Evolutionary conservation across 2,888 invertebrate species (phyloP).

Genomic region (Thereva nobilitata): DNA sequence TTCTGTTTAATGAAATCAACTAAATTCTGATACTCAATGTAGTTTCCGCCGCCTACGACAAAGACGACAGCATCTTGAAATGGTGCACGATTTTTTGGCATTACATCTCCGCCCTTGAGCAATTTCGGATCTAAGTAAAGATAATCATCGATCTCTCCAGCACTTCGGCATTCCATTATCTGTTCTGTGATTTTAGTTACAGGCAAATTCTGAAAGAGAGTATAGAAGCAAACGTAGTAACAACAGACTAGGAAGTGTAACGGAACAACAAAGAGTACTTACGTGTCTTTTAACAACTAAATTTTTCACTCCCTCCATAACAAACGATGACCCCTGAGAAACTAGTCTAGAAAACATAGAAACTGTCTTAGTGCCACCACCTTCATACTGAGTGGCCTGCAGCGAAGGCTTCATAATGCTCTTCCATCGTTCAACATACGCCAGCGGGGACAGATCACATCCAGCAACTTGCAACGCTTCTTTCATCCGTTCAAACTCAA

Average conservation of each 20-base stretch:
- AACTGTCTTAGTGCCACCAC: slow-evolving; percentile 92
- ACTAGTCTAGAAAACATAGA: slow-evolving; percentile 98
- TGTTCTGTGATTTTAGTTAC: slow-evolving; percentile 91
- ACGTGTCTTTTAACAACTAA: slow-evolving; percentile 97
- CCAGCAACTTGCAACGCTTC: slow-evolving; percentile 77
- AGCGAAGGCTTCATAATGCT: slow-evolving; percentile 54
- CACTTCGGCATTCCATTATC: slow-evolving; percentile 79
- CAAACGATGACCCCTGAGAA: slow-evolving; percentile 95
- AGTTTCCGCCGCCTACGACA: slow-evolving; percentile 93
- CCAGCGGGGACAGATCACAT: slow-evolving; percentile 82
- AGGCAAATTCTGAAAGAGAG: slow-evolving; percentile 76
- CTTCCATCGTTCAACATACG: slow-evolving; percentile 93
- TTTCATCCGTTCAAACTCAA: slow-evolving; percentile 83
- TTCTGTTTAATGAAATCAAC: slow-evolving; percentile 92
- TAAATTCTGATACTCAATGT: slow-evolving; percentile 99
- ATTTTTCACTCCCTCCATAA: slow-evolving; percentile 99
- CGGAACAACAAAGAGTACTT: slow-evolving; percentile 55
- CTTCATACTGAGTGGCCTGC: slow-evolving; percentile 79
- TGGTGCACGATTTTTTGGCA: slow-evolving; percentile 68
- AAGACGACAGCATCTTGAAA: slow-evolving; percentile 91
- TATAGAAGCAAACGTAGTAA: too few relatives aligned
- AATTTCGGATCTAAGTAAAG: slow-evolving; percentile 96
- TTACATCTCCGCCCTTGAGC: slow-evolving; percentile 70
- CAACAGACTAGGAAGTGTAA: background rate
- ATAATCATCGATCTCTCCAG: slow-evolving; percentile 82